Evolutionary conservation across 2,888 invertebrate species (phyloP).

Genomic region (Xestia c-nigrum): DNA sequence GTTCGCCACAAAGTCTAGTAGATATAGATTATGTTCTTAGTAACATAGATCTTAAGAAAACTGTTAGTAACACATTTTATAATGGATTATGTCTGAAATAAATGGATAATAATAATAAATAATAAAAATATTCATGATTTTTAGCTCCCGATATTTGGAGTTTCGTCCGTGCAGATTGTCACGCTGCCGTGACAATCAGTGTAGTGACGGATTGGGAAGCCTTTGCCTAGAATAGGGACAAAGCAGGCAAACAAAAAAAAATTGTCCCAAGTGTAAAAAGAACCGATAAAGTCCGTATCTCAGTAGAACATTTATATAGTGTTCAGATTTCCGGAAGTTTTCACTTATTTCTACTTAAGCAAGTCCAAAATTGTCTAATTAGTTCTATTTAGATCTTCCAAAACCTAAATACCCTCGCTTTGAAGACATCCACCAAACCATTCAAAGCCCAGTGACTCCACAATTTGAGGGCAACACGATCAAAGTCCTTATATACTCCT

Average conservation of each 20-base stretch:
- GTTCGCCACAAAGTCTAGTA: no score
- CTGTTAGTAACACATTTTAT: no score
- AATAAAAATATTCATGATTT: no score
- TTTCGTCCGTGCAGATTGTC: no score
- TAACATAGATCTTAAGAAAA: no score
- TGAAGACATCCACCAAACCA: constrained; percentile 30
- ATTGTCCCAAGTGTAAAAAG: background rate
- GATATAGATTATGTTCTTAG: no score
- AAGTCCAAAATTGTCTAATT: constrained; percentile 5
- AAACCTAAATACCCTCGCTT: constrained; percentile 19
- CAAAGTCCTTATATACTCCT: constrained; percentile 45
- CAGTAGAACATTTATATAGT: background rate
- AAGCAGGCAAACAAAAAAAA: background rate
- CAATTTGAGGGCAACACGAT: constrained; percentile 38
- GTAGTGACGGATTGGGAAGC: no score
- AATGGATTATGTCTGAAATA: no score
- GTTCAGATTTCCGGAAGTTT: background rate
- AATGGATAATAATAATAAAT: no score
- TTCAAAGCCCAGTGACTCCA: constrained; percentile 40
- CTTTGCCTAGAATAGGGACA: background rate
- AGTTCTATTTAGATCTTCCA: background rate
- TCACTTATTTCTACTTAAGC: background rate
- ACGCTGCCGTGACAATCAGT: no score
- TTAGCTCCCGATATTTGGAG: no score
- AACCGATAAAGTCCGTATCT: background rate